Conservation (phyloP, 2,797 vertebrate species). For the Triplophysa yarkandensis region DNA sequence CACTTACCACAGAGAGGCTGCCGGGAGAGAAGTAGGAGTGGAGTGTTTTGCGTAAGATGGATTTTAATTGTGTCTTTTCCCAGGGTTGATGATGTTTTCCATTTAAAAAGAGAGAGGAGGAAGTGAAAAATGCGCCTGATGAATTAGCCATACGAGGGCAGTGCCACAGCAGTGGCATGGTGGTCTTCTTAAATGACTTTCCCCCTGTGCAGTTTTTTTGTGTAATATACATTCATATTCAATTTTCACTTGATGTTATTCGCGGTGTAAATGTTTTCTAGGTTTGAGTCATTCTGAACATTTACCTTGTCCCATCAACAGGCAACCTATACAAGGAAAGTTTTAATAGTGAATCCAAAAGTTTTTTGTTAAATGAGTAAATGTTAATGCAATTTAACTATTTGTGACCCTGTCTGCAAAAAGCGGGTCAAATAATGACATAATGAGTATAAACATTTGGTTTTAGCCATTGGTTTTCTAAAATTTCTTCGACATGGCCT, state of each 20-base stretch:
- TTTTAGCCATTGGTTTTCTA: no score
- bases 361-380: no score
- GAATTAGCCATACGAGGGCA: slow-evolving; percentile 26
- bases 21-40: slow-evolving; percentile 49
- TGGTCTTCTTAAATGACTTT: not conserved
- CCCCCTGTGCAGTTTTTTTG: not conserved
- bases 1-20: slow-evolving; percentile 43
- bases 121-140: slow-evolving; percentile 26
- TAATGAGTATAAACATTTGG: no score
- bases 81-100: slow-evolving; percentile 24
- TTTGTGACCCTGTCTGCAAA: no score
- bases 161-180: not conserved
- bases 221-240: not conserved
- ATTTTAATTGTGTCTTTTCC: slow-evolving; percentile 50
- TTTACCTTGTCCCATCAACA: not conserved
- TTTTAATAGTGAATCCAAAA: no score
- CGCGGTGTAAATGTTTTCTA: not conserved
- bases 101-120: slow-evolving; percentile 13
- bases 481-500: no score
- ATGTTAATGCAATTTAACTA: no score
- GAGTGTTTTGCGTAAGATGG: slow-evolving; percentile 37
- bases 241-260: not conserved
- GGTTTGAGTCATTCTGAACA: not conserved
- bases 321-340: not conserved
- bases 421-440: no score